A percentile compares a stretch with the other conserved stretches of the same genome.
phyloP scores from a whole-genome alignment of 2,113 vertebrate genomes.

The Hemicordylus capensis region DNA sequence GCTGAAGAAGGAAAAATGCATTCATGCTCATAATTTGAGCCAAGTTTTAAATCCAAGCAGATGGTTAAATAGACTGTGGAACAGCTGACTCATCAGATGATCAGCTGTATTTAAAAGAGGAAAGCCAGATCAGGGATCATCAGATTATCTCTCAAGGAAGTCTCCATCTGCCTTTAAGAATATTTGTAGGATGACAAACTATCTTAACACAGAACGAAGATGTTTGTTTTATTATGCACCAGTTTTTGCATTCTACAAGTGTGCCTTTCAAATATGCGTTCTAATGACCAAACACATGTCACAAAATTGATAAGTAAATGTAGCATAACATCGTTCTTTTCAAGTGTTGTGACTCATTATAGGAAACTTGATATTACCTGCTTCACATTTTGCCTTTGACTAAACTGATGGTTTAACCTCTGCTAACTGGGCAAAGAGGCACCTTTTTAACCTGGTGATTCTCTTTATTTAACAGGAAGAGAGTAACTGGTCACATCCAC shows the following conservation, averaged over 20 bases:
- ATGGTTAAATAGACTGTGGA: constrained; percentile 56
- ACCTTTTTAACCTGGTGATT: no score
- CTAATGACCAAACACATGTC: neutral
- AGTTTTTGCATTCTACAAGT: neutral
- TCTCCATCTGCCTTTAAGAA: constrained; percentile 53
- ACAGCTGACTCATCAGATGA: constrained; percentile 68
- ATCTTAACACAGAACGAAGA: neutral
- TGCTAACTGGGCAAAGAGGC: no score
- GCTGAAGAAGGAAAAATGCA: constrained; percentile 36
- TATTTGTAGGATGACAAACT: constrained; percentile 46
- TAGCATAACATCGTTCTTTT: neutral
- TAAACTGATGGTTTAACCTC: neutral
- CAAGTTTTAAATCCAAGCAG: constrained; percentile 68
- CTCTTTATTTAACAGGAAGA: no score
- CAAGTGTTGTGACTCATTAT: neutral
- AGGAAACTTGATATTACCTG: neutral
- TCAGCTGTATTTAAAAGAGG: constrained; percentile 67
- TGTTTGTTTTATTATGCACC: neutral
- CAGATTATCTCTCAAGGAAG: constrained; percentile 69
- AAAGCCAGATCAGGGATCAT: constrained; percentile 66
- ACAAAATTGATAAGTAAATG: neutral
- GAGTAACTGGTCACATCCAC: no score
- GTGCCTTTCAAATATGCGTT: neutral
- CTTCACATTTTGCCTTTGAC: fast-evolving
- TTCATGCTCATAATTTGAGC: constrained; percentile 58